Conservation (phyloP, 2,113 vertebrate genomes). For the Lepidothrix coronata region DNA sequence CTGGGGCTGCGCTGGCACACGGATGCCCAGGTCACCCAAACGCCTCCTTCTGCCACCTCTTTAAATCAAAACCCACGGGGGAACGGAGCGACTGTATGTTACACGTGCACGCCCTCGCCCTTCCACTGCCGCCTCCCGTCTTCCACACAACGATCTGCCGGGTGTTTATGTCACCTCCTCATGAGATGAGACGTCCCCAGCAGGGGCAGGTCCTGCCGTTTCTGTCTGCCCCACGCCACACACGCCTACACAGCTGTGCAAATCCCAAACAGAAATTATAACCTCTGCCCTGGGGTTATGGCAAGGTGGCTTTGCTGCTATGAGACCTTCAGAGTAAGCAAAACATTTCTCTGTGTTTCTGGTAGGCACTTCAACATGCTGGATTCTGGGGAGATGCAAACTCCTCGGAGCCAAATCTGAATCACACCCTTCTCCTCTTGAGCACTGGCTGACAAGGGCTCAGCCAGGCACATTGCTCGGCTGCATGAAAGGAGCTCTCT, state of each 20-base stretch:
- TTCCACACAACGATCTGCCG: background rate
- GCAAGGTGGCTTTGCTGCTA: background rate
- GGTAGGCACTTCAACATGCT: background rate
- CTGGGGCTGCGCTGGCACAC: background rate
- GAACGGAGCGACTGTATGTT: background rate
- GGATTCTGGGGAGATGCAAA: background rate
- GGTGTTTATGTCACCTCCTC: background rate
- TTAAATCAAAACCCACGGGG: background rate
- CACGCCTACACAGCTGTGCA: background rate
- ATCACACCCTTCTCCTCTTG: background rate
- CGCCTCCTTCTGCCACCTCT: background rate
- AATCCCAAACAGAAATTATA: background rate
- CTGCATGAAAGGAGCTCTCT: constrained; percentile 18
- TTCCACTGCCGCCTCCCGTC: background rate
- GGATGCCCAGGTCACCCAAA: background rate
- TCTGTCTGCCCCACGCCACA: background rate
- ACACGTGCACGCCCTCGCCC: background rate
- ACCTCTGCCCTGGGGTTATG: background rate
- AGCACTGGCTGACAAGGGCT: background rate
- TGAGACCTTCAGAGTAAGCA: background rate
- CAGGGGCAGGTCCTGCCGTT: background rate
- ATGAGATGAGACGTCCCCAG: background rate
- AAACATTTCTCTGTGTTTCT: background rate
- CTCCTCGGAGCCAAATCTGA: background rate
- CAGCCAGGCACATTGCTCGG: background rate